phyloP scores from a whole-genome alignment of 2,888 invertebrate species.

The Epinotia ramella region DNA sequence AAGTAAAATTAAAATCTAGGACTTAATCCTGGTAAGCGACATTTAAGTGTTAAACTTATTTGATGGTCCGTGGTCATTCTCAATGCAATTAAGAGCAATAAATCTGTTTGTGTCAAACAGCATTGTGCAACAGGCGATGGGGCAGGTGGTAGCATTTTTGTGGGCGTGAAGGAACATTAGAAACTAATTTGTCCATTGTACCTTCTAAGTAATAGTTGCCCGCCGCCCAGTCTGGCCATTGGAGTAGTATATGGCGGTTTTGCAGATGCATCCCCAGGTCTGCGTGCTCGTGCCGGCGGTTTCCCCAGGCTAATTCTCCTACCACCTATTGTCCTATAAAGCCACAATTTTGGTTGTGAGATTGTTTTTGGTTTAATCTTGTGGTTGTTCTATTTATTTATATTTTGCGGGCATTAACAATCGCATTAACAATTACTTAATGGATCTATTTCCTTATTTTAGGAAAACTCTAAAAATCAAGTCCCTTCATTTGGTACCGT shows the following conservation, averaged over 20 bases:
- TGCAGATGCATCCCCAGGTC: neutral
- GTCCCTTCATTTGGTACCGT: too few relatives aligned
- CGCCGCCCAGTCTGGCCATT: constrained; percentile 49
- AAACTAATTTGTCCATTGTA: constrained; percentile 71
- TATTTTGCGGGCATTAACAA: too few relatives aligned
- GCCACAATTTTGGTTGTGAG: too few relatives aligned
- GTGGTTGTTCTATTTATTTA: too few relatives aligned
- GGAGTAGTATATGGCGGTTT: neutral
- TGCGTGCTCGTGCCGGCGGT: too few relatives aligned
- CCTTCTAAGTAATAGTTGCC: constrained; percentile 46
- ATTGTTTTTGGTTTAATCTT: too few relatives aligned
- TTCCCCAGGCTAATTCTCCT: too few relatives aligned
- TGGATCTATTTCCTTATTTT: too few relatives aligned
- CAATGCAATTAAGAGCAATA: constrained; percentile 13
- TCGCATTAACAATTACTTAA: too few relatives aligned
- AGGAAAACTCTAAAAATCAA: too few relatives aligned
- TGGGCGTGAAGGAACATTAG: constrained; percentile 67
- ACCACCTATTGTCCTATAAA: too few relatives aligned
- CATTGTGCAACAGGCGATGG: constrained; percentile 21
- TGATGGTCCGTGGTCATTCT: neutral
- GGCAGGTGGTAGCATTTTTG: constrained; percentile 34
- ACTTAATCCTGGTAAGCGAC: neutral
- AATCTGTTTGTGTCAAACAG: constrained; percentile 23
- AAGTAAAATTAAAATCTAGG: neutral
- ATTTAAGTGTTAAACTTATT: neutral